Percentiles rank a stretch among this genome's conserved stretches.
These are phyloP conservation scores for Leucozona laternaria DNA, from an alignment of 2,888 invertebrate species.

Conservation along the genomic window DNA sequence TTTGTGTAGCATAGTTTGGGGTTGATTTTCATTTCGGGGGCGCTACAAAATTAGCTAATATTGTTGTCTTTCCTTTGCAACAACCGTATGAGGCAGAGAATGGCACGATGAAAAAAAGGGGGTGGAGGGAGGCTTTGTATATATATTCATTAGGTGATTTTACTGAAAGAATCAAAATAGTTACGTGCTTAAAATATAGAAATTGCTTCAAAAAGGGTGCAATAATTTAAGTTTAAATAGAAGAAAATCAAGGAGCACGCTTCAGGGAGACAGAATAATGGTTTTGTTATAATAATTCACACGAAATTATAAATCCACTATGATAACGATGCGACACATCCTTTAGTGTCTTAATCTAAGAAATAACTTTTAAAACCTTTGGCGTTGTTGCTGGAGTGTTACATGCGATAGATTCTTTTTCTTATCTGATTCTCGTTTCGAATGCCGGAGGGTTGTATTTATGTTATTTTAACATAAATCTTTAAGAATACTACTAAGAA, in stretches of 20 bases:
- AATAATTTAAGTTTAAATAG: constrained; percentile 44
- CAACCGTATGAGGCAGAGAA: not conserved
- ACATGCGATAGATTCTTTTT: constrained; percentile 2
- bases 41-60: constrained; percentile 70
- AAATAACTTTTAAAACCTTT: constrained; percentile 6
- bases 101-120: constrained; percentile 4
- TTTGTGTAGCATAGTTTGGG: constrained; percentile 51
- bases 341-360: constrained; percentile 28
- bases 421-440: not conserved
- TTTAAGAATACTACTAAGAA: not conserved
- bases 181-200: constrained; percentile 65
- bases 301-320: constrained; percentile 49
- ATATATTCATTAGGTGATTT: constrained; percentile 71
- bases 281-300: constrained; percentile 54
- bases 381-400: not conserved
- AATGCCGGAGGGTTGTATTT: not conserved
- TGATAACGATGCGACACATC: constrained; percentile 30
- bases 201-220: constrained; percentile 36
- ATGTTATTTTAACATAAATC: not conserved
- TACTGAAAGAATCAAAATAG: constrained; percentile 63
- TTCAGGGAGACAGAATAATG: constrained; percentile 38
- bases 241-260: constrained; percentile 32
- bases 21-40: constrained; percentile 51
- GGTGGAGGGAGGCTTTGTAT: too few relatives aligned
- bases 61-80: constrained; percentile 41